phyloP scores from a whole-genome alignment of 2,888 invertebrate genomes.

The Lissonota sp. region DNA sequence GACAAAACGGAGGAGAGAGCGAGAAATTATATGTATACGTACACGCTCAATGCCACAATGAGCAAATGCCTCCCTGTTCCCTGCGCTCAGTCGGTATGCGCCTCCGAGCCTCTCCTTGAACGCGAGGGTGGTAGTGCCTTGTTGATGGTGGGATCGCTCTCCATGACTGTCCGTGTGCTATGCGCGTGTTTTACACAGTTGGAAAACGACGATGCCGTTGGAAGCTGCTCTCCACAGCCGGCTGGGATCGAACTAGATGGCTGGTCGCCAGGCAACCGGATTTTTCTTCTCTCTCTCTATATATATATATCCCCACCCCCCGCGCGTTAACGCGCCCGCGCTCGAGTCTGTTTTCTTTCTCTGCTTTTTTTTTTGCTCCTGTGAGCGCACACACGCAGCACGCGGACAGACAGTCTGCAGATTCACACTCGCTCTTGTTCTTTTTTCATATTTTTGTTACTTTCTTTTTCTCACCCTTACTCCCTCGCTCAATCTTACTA shows the following conservation, averaged over 20 bases:
- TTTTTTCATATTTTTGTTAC: too few species aligned
- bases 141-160: too few species aligned
- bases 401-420: too few species aligned
- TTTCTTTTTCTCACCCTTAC: too few species aligned
- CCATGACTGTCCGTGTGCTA: too few species aligned
- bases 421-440: too few species aligned
- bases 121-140: conserved; percentile 51
- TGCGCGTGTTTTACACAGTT: not conserved
- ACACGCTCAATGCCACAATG: too few species aligned
- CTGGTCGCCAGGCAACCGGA: conserved; percentile 83
- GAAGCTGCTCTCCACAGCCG: conserved; percentile 74
- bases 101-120: conserved; percentile 51
- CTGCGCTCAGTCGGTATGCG: not conserved
- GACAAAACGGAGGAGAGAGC: not conserved
- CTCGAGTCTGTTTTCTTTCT: not conserved
- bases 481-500: too few species aligned
- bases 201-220: conserved; percentile 64
- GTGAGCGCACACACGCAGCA: too few species aligned
- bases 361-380: not conserved
- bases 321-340: conserved; percentile 22
- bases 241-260: conserved; percentile 83
- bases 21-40: conserved; percentile 18
- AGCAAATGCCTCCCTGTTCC: too few species aligned
- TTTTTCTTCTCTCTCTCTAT: conserved; percentile 70
- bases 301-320: conserved; percentile 49